phyloP scores from a whole-genome alignment of 2,113 vertebrate genomes.

The Grammomys surdaster region DNA sequence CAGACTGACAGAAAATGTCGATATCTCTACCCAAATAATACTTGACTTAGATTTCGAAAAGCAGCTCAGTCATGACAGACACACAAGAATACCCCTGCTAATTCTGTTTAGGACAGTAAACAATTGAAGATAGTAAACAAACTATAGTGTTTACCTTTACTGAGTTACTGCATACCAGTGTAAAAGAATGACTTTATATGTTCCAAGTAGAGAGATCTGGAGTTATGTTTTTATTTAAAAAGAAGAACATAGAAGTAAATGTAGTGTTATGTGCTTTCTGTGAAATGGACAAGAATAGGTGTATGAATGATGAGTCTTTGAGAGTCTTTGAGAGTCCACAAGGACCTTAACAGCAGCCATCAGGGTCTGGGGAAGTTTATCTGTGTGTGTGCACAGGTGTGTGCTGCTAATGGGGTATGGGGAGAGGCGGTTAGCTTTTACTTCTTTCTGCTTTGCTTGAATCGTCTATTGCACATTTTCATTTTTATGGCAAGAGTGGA shows the following conservation, averaged over 20 bases:
- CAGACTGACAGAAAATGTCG: background rate
- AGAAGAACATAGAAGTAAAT: background rate
- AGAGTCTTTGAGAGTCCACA: background rate
- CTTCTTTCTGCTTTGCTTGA: conserved; percentile 19
- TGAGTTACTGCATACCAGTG: background rate
- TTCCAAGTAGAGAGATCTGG: background rate
- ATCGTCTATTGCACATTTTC: background rate
- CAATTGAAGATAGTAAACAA: background rate
- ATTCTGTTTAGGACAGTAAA: background rate
- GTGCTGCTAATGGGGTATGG: background rate
- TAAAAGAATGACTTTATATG: background rate
- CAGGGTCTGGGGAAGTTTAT: background rate
- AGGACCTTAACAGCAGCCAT: background rate
- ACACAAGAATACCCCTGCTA: background rate
- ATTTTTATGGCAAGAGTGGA: conserved; percentile 6
- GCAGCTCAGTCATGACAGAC: background rate
- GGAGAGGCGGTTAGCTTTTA: background rate
- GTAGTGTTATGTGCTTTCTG: background rate
- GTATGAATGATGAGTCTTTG: background rate
- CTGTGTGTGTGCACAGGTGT: background rate
- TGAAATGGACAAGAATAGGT: background rate
- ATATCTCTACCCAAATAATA: background rate
- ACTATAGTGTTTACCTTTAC: background rate
- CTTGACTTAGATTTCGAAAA: background rate
- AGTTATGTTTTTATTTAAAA: conserved; percentile 16